phyloP scores from a whole-genome alignment of 2,797 vertebrate genomes.

The Chromobotia macracanthus region DNA sequence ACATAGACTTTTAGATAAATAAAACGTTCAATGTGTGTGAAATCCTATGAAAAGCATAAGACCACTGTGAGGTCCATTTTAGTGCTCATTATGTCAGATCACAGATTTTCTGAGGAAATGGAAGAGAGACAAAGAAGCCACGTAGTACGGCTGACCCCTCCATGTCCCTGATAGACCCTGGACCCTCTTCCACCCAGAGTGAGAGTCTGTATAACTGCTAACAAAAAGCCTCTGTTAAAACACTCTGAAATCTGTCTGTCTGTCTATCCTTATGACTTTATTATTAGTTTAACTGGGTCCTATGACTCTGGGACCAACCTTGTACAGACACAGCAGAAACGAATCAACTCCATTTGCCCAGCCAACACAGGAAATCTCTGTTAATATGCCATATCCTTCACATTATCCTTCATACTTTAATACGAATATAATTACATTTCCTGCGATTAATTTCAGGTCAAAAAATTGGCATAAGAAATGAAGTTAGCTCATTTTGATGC shows the following conservation, averaged over 20 bases:
- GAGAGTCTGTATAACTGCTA: slow-evolving; percentile 23
- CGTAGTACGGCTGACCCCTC: slow-evolving; percentile 15
- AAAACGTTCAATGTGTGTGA: neutral
- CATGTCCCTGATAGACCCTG: slow-evolving; percentile 7
- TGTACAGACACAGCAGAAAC: slow-evolving; percentile 45
- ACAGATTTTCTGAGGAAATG: slow-evolving; percentile 12
- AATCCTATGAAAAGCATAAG: neutral
- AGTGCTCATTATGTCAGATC: neutral
- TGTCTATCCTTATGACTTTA: slow-evolving; percentile 54
- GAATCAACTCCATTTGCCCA: slow-evolving; percentile 49
- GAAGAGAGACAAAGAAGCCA: slow-evolving; percentile 21
- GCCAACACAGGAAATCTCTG: slow-evolving; percentile 59
- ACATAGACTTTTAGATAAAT: neutral
- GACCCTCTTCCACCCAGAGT: slow-evolving; percentile 26
- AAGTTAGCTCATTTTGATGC: neutral
- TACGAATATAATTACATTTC: slow-evolving; percentile 63
- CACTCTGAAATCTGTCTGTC: slow-evolving; percentile 32
- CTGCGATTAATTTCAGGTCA: slow-evolving; percentile 59
- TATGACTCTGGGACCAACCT: slow-evolving; percentile 45
- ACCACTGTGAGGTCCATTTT: neutral
- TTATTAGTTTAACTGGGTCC: slow-evolving; percentile 66
- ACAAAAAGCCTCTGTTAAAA: slow-evolving; percentile 59
- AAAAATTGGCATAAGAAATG: slow-evolving; percentile 22
- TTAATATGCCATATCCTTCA: slow-evolving; percentile 55
- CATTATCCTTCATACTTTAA: slow-evolving; percentile 54